Percentiles rank a stretch among this genome's conserved stretches.
Evolutionary conservation across 2,888 invertebrate species (phyloP).

Genomic region (Phlogophora meticulosa): DNA sequence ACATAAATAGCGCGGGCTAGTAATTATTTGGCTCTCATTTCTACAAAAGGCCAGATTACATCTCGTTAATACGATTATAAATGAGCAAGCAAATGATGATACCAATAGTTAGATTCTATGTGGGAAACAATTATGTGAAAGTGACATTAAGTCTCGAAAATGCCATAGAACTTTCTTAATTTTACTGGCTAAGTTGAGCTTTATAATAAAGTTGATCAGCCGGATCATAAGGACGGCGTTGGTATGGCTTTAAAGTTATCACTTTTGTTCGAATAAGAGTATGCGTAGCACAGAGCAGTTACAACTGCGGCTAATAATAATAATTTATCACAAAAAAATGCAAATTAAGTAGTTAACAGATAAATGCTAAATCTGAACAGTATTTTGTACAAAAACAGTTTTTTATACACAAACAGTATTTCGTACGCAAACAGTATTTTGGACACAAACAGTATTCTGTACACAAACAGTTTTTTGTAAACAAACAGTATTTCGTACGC

Average conservation of each 20-base stretch:
- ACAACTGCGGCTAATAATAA: no score
- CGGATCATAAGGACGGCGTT: background rate
- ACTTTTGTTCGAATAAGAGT: constrained; percentile 2
- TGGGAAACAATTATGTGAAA: constrained; percentile 35
- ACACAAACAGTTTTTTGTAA: no score
- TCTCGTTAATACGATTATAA: background rate
- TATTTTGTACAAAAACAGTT: no score
- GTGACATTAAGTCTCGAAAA: constrained; percentile 26
- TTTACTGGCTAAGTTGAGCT: constrained; percentile 26
- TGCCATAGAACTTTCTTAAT: constrained; percentile 36
- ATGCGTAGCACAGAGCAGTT: background rate
- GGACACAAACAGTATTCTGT: no score
- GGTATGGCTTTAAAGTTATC: constrained; percentile 23
- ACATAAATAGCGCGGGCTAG: no score
- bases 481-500: no score
- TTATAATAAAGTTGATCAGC: constrained; percentile 29
- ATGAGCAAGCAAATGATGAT: background rate
- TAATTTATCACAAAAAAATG: no score
- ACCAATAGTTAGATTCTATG: constrained; percentile 9
- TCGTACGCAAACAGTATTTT: no score
- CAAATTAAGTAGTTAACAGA: no score
- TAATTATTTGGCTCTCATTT: background rate
- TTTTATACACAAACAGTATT: no score
- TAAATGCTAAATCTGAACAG: no score
- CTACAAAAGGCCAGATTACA: background rate